Percentiles rank a stretch among this genome's conserved stretches.
These are phyloP conservation scores for Phycodurus eques DNA, from an alignment of 2,113 vertebrate species.

Conservation along the genomic window DNA sequence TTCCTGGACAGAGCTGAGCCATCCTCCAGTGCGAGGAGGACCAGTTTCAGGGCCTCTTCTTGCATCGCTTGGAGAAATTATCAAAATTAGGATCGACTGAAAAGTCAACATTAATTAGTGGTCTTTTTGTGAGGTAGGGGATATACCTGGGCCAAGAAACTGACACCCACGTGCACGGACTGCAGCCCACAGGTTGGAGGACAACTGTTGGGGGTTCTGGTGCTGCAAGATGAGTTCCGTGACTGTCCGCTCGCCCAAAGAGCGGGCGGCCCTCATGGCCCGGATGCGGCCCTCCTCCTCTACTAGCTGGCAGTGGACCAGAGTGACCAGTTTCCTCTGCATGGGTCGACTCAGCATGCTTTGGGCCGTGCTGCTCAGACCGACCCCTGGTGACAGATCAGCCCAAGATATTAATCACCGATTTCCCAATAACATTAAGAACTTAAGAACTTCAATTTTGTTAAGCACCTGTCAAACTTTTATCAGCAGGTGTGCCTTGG, in stretches of 20 bases:
- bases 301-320: constrained; percentile 96
- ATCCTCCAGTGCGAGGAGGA: constrained; percentile 92
- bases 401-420: neutral
- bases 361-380: constrained; percentile 91
- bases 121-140: neutral
- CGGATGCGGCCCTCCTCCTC: constrained; percentile 95
- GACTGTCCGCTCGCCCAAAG: constrained; percentile 92
- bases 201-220: constrained; percentile 97
- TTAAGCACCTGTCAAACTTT: no score
- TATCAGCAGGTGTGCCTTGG: neutral
- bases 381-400: constrained; percentile 79
- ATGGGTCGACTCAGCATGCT: constrained; percentile 96
- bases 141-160: constrained; percentile 96
- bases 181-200: constrained; percentile 98
- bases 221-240: constrained; percentile 98
- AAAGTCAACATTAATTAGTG: neutral
- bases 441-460: neutral
- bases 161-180: constrained; percentile 95
- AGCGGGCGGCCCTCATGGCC: constrained; percentile 95
- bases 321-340: constrained; percentile 96
- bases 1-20: constrained; percentile 95
- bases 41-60: constrained; percentile 95
- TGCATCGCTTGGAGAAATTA: constrained; percentile 84
- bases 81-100: neutral
- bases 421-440: neutral